Percentiles rank a stretch among this genome's conserved stretches.
phyloP scores from a whole-genome alignment of 1,140 invertebrate genomes.

The Liolophura sinensis region DNA sequence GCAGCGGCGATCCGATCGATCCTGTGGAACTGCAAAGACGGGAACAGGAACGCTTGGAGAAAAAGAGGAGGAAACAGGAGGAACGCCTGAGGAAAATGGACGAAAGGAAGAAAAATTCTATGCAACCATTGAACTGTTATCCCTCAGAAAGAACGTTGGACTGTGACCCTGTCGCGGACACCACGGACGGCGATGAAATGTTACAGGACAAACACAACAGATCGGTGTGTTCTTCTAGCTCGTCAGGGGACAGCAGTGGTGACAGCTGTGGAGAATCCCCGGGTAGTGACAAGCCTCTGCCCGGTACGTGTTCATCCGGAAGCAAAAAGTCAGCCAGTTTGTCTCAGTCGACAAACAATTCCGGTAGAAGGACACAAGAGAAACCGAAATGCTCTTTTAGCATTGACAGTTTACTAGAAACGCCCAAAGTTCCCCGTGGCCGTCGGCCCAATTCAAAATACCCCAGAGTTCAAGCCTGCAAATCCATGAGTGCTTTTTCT shows the following conservation, averaged over 20 bases:
- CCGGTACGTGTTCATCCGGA: not conserved
- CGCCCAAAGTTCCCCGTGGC: slow-evolving; percentile 55
- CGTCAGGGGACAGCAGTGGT: too few species aligned
- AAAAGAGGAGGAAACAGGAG: slow-evolving; percentile 82
- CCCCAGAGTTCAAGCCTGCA: slow-evolving; percentile 60
- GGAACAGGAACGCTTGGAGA: slow-evolving; percentile 73
- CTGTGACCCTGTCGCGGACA: too few species aligned
- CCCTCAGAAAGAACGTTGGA: too few species aligned
- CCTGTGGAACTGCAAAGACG: slow-evolving; percentile 89
- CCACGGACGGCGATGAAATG: too few species aligned
- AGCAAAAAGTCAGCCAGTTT: too few species aligned
- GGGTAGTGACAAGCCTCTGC: not conserved
- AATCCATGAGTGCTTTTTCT: slow-evolving; percentile 51
- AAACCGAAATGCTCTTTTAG: slow-evolving; percentile 36
- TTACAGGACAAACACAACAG: too few species aligned
- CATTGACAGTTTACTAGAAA: slow-evolving; percentile 54
- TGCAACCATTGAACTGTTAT: too few species aligned
- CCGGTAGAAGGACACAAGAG: too few species aligned
- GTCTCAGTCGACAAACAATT: not conserved
- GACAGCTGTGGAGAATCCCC: not conserved
- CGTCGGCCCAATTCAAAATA: slow-evolving; percentile 61
- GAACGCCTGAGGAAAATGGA: slow-evolving; percentile 46
- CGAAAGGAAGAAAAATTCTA: slow-evolving; percentile 32
- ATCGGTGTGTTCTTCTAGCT: too few species aligned
- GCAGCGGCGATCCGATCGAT: slow-evolving; percentile 91